Evolutionary conservation across 2,797 vertebrate species (phyloP), one percentile per base, ranked within the genome.

Genomic region (Hyperoplus immaculatus): DNA sequence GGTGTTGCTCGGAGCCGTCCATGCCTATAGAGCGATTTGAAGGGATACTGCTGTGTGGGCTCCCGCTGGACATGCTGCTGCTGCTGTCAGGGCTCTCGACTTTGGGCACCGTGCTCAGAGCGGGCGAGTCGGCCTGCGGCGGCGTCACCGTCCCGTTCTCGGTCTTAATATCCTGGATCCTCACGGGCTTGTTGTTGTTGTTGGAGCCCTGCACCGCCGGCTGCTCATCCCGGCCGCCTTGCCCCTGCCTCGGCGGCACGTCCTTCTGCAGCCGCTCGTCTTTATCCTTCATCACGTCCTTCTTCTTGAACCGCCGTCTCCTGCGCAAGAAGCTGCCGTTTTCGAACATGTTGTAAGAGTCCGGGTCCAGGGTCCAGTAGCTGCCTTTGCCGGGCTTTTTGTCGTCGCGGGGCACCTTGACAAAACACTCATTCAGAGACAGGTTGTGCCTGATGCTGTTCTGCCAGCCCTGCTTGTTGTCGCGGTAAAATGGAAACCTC

Each of bases 331-430:
- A 98, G 93, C 97, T 97, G 78, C 97, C 97, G 88, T 98, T 98
- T 89, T 98, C 97, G 59, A 98, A 98, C 97, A 98, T 98, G 88
- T 98, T 98, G 92, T 98, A 98, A 0, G 97, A 98, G 93, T 98
- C 97, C 77, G 97, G 97, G 89, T 98, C 97, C 70, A 98, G 93
- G 51, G 97, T 98, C 97, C 97, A 98, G 93, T 98, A 98, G 93
- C 97, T 97, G 85, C 97, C 97, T 74, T 98, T 98, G 14, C 97
- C 97, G 0, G 97, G 97, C 38, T 98, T 98, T 81, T 98, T 98
- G 78, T 98, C 97, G 75, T 98, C 97, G 14, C 97, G 95, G 55
- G 97, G 97, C 88, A 98, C 97, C 84, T 98, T 98, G 84, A 98
- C 96, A 43, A 98, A 98, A 75, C 97, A 98, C 86, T 98, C 97